A percentile compares a stretch with the other conserved stretches of the same genome.
These are phyloP conservation scores for Pyrochroa serraticornis DNA, from an alignment of 2,888 invertebrate species.

Conservation along the genomic window DNA sequence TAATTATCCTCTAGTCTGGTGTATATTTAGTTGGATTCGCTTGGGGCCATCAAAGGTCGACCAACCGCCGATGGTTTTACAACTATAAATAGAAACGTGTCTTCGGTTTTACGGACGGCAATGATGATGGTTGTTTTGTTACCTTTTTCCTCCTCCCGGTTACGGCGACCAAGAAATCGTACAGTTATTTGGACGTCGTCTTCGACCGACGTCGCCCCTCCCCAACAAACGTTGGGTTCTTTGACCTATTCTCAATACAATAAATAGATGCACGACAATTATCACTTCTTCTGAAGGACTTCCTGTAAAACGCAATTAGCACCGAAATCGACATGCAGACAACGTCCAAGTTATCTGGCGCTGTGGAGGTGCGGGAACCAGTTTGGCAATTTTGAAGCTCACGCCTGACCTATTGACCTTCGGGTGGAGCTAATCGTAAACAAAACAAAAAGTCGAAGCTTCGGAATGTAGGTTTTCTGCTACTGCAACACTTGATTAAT, in stretches of 20 bases:
- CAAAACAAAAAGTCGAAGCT: not conserved
- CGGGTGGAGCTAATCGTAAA: constrained; percentile 1
- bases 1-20: constrained; percentile 23
- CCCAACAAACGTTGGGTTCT: no score
- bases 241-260: no score
- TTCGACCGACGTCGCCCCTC: not conserved
- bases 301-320: no score
- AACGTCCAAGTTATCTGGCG: no score
- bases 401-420: constrained; percentile 25
- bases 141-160: no score
- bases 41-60: constrained; percentile 36
- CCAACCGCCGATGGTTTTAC: constrained; percentile 31
- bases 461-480: not conserved
- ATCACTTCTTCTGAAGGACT: no score
- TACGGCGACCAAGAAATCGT: no score
- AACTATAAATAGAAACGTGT: constrained; percentile 37
- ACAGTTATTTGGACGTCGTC: not conserved
- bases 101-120: constrained; percentile 15
- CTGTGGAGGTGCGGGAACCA: not conserved
- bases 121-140: not conserved
- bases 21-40: constrained; percentile 35
- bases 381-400: constrained; percentile 12
- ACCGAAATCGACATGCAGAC: no score
- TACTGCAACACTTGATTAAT: no score
- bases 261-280: no score